Base-by-base conservation (phyloP, 2,797 vertebrate genomes). In the Protosalanx chinensis region DNA sequence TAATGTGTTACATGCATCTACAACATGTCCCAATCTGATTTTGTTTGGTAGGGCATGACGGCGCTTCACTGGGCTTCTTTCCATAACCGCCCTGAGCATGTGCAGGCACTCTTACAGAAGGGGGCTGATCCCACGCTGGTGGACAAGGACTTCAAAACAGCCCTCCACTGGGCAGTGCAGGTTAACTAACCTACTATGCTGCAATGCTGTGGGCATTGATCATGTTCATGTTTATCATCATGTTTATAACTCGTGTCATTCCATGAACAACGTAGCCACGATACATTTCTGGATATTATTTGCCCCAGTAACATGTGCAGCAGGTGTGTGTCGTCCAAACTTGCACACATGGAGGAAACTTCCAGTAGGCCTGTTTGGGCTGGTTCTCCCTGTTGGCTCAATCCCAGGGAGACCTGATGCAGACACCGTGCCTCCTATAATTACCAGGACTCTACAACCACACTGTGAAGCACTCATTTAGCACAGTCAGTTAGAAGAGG, bases 41-140 rank as follows among this genome's bases (percentile, higher is more conserved):
- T 56, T 46, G 41, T 4, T 88, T 74, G 18, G 3, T 79, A 95
- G 94, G 94, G 95, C 41, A 95, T 95, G 95, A 94, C 94, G 0
- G 91, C 95, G 0, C 94, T 96, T 32, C 95, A 96, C 65, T 96
- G 95, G 95, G 93, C 95, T 13, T 94, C 94, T 1, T 96, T 96
- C 83, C 95, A 96, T 81, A 95, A 94, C 82, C 89, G 84, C 32
- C 94, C 94, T 0, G 94, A 94, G 64, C 95, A 96, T 15, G 91
- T 91, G 1, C 93, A 94, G 77, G 89, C 88, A 27, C 85, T 96
- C 74, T 82, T 96, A 82, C 92, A 94, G 77, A 95, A 91, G 72
- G 94, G 94, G 71, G 94, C 94, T 20, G 94, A 96, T 65, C 93
- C 90, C 1, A 94, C 94, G 0, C 85, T 95, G 56, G 92, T 95